Evolutionary conservation across 2,797 vertebrate genomes (phyloP).

Genomic region (Pelodytes ibericus): DNA sequence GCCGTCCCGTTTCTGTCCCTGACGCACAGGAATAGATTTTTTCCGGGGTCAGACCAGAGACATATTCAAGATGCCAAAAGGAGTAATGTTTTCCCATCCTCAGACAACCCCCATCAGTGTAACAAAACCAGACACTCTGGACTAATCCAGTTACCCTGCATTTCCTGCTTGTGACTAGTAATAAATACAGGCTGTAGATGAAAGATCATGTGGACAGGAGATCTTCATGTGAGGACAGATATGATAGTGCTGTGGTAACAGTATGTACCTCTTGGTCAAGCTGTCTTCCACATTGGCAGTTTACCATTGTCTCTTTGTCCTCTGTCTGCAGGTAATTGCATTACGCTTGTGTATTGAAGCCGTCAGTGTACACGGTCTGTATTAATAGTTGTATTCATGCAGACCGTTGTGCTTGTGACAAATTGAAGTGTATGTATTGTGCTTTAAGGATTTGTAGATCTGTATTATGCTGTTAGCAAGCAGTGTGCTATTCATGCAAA

Average conservation of each 20-base stretch:
- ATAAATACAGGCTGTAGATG: constrained; percentile 1
- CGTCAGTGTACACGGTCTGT: constrained; percentile 16
- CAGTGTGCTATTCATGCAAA: constrained; percentile 1
- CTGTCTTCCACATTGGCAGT: constrained; percentile 8
- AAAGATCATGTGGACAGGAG: not conserved
- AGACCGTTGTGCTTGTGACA: constrained; percentile 25
- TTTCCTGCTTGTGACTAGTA: constrained; percentile 20
- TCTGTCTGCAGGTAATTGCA: constrained; percentile 26
- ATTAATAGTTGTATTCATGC: constrained; percentile 37
- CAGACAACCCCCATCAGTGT: constrained; percentile 22
- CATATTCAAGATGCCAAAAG: constrained; percentile 4
- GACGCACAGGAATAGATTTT: constrained; percentile 8
- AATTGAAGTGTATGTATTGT: constrained; percentile 4
- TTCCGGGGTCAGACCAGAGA: constrained; percentile 12
- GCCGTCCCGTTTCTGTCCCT: not conserved
- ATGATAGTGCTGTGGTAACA: too few relatives aligned
- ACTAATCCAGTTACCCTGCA: constrained; percentile 31
- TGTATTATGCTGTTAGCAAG: not conserved
- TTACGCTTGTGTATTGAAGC: constrained; percentile 17
- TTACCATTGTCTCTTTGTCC: constrained; percentile 7
- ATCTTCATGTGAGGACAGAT: not conserved
- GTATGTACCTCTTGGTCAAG: not conserved
- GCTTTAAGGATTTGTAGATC: constrained; percentile 1
- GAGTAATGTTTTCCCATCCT: constrained; percentile 21
- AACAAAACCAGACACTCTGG: constrained; percentile 3